Base-by-base conservation (phyloP, 1,140 invertebrate species). In the Papilio polyxenes region DNA sequence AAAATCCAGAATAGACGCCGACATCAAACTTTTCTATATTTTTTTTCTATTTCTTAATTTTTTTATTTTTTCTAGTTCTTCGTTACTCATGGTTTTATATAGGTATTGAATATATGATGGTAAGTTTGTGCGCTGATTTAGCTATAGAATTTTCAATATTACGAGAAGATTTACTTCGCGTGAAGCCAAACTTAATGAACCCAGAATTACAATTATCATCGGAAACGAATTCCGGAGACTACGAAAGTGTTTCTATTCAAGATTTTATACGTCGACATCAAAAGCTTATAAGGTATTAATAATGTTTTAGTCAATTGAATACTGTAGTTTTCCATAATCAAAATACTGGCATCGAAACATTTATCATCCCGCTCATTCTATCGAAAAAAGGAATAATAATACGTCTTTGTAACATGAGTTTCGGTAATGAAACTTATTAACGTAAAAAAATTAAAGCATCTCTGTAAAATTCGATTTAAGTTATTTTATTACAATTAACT, bases 61-160 rank as follows among this genome's bases (percentile, higher is more conserved):
- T 44, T 65, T 76, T n/a, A 9, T 20, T 40, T 75, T 23, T 90
- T 89, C 65, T 76, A 89, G 89, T 86, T 74, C 74, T 87, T 0
- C 74, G 77, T 8, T 49, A 88, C 4, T 23, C 86, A 5, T 87
- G 85, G 49, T 72, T 76, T 17, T 88, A 86, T 56, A 40, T 91
- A 5, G 88, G 88, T 17, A 72, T 82, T 4, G 86, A 89, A 40
- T 84, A 87, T 82, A 69, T 91, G 2, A 84, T 88, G 83, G 85
- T 89, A 74, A 84, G 83, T 0, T n/a, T 89, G 9, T 87, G 86
- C 31, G 84, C 85, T 2, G 82, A 86, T 69, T 77, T 91, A 1
- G 84, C 79, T 9, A 88, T 83, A 6, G 85, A 87, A 23, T 91
- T 91, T 81, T 81, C 82, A 40, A 75, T 89, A 53, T 69, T 91